Base-by-base conservation (phyloP, 2,888 invertebrate genomes). In the Stenolophus ochropezus region DNA sequence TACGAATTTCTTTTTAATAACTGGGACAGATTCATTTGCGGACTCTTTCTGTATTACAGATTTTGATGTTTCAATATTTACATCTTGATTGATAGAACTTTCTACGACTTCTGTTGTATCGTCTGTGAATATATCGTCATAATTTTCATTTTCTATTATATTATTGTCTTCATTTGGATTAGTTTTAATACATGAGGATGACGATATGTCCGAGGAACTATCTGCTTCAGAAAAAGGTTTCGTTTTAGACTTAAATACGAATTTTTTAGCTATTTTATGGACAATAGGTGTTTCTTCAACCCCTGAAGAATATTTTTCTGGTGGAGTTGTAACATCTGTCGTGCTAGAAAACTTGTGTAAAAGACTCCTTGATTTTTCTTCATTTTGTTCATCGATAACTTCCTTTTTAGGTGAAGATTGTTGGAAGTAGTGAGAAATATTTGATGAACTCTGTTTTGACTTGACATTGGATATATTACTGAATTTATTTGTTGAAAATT, bases 1-100 rank as follows among this genome's bases (percentile, higher is more conserved):
- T 8, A 53, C 53, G 18, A 75, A 75, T 53, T 53, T 51, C 27
- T 75, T 75, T 75, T 53, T 75, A 4, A 21, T 21, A 21, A 20
- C 20, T 56, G 33, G 42, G 11, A 4, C 47, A 73, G 73, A 49
- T 4, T 73, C 73, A 73, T n/a, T n/a, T n/a, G n/a, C n/a, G n/a
- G n/a, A n/a, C n/a, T n/a, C n/a, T n/a, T n/a, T n/a, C n/a, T n/a
- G n/a, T n/a, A n/a, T n/a, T n/a, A n/a, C n/a, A n/a, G n/a, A n/a
- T n/a, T n/a, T n/a, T n/a, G n/a, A n/a, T n/a, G n/a, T n/a, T n/a
- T n/a, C n/a, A n/a, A n/a, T n/a, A n/a, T n/a, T n/a, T n/a, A n/a
- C n/a, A n/a, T n/a, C n/a, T n/a, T n/a, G n/a, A n/a, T n/a, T n/a
- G n/a, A n/a, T n/a, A 4, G 61, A 5, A 23, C 25, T 61, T 56